These are phyloP conservation scores for Argyra leucocephala DNA, from an alignment of 2,888 invertebrate genomes.

Conservation along the genomic window DNA sequence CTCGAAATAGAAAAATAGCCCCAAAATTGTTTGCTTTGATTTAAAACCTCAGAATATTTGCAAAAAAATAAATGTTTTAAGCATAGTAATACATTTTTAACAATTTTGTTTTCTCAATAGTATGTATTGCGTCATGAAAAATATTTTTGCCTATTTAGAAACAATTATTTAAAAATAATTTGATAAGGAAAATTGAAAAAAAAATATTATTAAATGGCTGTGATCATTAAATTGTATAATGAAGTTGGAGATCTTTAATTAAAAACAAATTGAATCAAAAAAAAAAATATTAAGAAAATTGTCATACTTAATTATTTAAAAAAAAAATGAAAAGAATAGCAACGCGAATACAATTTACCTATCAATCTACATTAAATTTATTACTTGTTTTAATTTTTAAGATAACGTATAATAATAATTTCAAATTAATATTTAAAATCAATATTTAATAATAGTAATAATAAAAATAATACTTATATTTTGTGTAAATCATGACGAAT, in stretches of 20 bases:
- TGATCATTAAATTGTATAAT: not conserved
- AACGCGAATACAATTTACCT: not conserved
- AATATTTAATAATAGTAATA: too few species aligned
- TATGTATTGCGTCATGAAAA: too few species aligned
- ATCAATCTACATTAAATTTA: not conserved
- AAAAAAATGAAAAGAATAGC: not conserved
- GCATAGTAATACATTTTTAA: too few species aligned
- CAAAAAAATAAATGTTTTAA: too few species aligned
- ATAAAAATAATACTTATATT: not conserved
- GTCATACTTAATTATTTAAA: not conserved
- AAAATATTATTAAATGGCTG: not conserved
- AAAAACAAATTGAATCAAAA: not conserved
- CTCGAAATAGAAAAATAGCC: too few species aligned
- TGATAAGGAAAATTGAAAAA: not conserved
- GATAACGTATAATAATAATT: too few species aligned
- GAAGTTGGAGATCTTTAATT: not conserved
- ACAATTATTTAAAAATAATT: too few species aligned
- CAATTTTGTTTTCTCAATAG: too few species aligned
- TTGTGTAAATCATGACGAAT: not conserved
- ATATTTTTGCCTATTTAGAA: too few species aligned
- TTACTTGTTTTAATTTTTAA: not conserved
- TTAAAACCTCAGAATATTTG: too few species aligned
- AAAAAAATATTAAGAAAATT: not conserved
- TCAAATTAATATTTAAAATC: too few species aligned
- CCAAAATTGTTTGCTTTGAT: too few species aligned